Conservation (phyloP, 1,140 invertebrate species). For the Mercenaria mercenaria region DNA sequence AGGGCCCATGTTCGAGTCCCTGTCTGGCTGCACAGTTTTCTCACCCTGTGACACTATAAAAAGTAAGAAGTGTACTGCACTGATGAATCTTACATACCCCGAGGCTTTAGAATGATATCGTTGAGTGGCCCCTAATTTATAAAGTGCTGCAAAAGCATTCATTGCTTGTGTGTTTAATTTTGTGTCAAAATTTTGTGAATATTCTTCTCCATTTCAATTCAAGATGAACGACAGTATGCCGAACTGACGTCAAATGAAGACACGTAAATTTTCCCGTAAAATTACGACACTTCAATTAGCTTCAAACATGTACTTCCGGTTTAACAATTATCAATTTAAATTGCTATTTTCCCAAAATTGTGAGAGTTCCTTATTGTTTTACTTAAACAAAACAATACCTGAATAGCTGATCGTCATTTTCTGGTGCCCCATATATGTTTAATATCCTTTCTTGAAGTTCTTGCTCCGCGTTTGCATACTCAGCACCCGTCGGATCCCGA, state of each 20-base stretch:
- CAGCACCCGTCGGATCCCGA: constrained; percentile 50
- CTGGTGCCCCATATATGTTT: constrained; percentile 75
- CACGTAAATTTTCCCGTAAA: not conserved
- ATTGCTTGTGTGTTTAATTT: too few relatives aligned
- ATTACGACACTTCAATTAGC: not conserved
- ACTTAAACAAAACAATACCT: constrained; percentile 64
- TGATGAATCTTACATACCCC: constrained; percentile 26
- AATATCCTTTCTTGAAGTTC: constrained; percentile 80
- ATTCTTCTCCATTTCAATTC: too few relatives aligned
- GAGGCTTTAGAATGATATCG: constrained; percentile 24
- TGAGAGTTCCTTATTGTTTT: too few relatives aligned
- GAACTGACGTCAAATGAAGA: not conserved
- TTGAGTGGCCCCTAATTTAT: not conserved
- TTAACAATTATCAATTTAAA: not conserved
- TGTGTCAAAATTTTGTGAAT: too few relatives aligned
- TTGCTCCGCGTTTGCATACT: constrained; percentile 73
- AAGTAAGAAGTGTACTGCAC: too few relatives aligned
- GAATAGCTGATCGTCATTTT: constrained; percentile 77
- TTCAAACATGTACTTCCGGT: not conserved
- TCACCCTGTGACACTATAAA: too few relatives aligned
- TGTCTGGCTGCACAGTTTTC: too few relatives aligned
- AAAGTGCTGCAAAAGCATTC: not conserved
- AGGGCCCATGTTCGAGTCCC: too few relatives aligned
- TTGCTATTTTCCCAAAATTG: too few relatives aligned
- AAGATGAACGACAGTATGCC: not conserved